Evolutionary conservation across 1,140 invertebrate genomes (phyloP).

Genomic region (Wasmannia auropunctata): DNA sequence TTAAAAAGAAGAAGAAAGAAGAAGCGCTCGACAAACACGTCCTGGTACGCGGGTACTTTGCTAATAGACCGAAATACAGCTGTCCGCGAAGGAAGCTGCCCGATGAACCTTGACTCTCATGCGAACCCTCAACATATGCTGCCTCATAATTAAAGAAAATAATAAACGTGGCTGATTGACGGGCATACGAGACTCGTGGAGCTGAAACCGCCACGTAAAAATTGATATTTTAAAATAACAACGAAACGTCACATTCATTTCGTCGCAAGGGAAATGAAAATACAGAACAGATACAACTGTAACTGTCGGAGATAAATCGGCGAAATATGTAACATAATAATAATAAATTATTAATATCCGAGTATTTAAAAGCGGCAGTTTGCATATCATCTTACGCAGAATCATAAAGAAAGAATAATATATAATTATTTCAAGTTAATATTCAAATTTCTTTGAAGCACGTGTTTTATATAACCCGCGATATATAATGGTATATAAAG

Average conservation of each 20-base stretch:
- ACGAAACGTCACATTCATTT: not conserved
- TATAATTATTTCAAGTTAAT: not conserved
- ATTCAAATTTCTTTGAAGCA: not conserved
- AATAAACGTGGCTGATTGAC: constrained; percentile 19
- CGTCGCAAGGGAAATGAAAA: not conserved
- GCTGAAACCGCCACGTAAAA: not conserved
- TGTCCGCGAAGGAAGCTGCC: constrained; percentile 68
- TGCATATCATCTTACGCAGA: not conserved
- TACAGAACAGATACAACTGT: not conserved
- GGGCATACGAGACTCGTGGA: not conserved
- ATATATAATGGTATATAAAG: too few species aligned
- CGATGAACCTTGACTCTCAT: constrained; percentile 74
- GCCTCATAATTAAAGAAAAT: constrained; percentile 67
- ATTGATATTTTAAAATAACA: not conserved
- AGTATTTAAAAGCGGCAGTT: not conserved
- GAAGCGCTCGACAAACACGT: constrained; percentile 45
- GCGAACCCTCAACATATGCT: constrained; percentile 45
- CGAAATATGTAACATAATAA: not conserved
- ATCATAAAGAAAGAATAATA: not conserved
- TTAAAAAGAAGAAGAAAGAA: constrained; percentile 1
- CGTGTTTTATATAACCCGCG: not conserved
- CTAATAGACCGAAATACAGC: constrained; percentile 69
- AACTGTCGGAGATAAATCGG: not conserved
- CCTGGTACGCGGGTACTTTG: constrained; percentile 49
- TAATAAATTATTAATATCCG: not conserved